Evolutionary conservation across 2,113 vertebrate genomes (phyloP).

Genomic region (Caloenas nicobarica): DNA sequence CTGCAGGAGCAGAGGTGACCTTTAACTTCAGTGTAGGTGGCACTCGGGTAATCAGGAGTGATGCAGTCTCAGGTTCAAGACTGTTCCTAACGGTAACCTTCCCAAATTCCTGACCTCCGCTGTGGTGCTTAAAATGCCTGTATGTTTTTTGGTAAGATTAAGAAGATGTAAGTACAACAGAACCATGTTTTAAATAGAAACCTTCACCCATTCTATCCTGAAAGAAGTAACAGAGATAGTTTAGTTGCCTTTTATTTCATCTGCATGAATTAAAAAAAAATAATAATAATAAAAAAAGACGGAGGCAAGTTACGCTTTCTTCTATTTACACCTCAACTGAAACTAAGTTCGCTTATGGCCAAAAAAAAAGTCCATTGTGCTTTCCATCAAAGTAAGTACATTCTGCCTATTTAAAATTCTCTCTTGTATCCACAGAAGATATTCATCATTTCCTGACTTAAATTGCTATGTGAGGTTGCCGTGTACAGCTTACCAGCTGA

Average conservation of each 20-base stretch:
- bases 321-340: neutral
- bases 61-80: neutral
- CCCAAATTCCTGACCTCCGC: neutral
- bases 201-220: neutral
- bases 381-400: conserved; percentile 15
- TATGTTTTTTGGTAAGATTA: neutral
- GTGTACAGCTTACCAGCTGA: neutral
- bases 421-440: neutral
- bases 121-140: neutral
- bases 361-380: neutral
- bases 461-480: neutral
- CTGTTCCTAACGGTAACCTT: neutral
- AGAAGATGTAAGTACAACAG: neutral
- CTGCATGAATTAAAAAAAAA: neutral
- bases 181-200: neutral
- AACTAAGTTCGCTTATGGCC: neutral
- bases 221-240: neutral
- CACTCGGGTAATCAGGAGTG: neutral
- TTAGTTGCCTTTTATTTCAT: neutral
- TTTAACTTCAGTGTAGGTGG: neutral
- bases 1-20: conserved; percentile 18
- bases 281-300: neutral
- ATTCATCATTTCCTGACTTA: neutral
- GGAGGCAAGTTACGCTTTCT: neutral
- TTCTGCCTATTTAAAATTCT: conserved; percentile 35